Conservation (phyloP, 2,888 invertebrate genomes). For the Oscheius myriophilus region DNA sequence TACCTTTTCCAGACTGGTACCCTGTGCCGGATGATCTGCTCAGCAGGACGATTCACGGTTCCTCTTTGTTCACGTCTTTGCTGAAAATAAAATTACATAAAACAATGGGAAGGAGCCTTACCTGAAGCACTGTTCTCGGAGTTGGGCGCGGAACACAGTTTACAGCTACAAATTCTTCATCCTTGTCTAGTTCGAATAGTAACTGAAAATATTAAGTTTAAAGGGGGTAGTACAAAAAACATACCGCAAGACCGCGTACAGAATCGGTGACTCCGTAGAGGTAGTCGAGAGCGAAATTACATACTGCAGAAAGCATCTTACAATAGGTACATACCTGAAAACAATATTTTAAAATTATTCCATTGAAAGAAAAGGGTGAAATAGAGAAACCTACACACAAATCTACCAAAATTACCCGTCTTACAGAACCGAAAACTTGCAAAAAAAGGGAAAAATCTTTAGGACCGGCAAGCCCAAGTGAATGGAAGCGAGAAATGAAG, state of each 20-base stretch:
- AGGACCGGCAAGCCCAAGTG: not conserved
- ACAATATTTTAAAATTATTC: not conserved
- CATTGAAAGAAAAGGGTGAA: not conserved
- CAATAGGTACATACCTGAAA: slow-evolving; percentile 3
- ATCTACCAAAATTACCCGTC: not conserved
- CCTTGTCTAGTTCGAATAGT: slow-evolving; percentile 36
- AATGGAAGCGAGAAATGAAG: not conserved
- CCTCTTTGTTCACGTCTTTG: slow-evolving; percentile 21
- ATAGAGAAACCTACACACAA: no score
- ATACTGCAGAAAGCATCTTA: slow-evolving; percentile 22
- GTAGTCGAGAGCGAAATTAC: slow-evolving; percentile 32
- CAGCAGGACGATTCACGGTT: slow-evolving; percentile 28
- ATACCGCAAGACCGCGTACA: slow-evolving; percentile 35
- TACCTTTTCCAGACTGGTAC: slow-evolving; percentile 38
- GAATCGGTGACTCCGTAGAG: slow-evolving; percentile 38
- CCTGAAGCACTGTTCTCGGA: slow-evolving; percentile 21
- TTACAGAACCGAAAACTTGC: not conserved
- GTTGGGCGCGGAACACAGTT: slow-evolving; percentile 15
- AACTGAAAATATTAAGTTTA: slow-evolving; percentile 32
- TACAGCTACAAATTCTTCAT: slow-evolving; percentile 37
- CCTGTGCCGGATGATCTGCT: slow-evolving; percentile 33
- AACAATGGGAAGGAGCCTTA: no score
- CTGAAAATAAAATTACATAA: not conserved
- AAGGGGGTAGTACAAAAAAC: slow-evolving; percentile 6
- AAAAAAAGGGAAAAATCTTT: not conserved